Evolutionary conservation across 1,140 invertebrate species (phyloP), one percentile per base, ranked within the genome.

Genomic region (Nixonia krombeini): DNA sequence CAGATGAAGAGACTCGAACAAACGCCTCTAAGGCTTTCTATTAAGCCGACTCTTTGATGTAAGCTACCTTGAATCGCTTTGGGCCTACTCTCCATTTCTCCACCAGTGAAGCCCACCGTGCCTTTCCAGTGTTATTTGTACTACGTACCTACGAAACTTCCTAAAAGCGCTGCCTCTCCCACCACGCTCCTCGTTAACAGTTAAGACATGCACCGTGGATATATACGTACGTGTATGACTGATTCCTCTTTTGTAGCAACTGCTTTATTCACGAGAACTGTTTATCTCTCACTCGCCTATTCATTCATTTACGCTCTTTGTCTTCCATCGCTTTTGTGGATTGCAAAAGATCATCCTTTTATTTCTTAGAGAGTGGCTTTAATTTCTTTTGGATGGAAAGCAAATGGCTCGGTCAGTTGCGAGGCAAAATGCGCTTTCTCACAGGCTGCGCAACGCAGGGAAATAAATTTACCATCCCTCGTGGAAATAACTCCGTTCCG

Each of bases 21-120:
- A 85, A 84, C 75, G 82, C 82, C 83, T 85, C 78, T 84, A 83
- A 84, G 83, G 83, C 83, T 84, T 84, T 84, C 81, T 84, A 83
- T 85, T 84, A 84, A 82, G 73, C 73, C 71, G 81, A 84, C 81
- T 84, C 82, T 85, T 84, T 85, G 82, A 84, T 84, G 82, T 84
- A 75, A 79, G 72, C 75, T 83, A 80, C 76, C 73, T 75, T 78
- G 74, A 80, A 78, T 59, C 80, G 78, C 75, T 83, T 81, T 82
- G 72, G 74, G 73, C 70, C 69, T 63, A 63, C 67, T 67, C 70
- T 46, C 55, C 42, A 61, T 35, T 33, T 38, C 50, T 59, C 47
- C 49, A 4, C 21, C 41, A 5, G 5, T 28, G 15, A 15, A 18
- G 37, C 37, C 18, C 37, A n/a, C 44, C 63, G 59, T 31, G 21